A percentile compares a stretch with the other conserved stretches of the same genome.
phyloP scores from a whole-genome alignment of 2,888 invertebrate species.

The Hypolimnas misippus region DNA sequence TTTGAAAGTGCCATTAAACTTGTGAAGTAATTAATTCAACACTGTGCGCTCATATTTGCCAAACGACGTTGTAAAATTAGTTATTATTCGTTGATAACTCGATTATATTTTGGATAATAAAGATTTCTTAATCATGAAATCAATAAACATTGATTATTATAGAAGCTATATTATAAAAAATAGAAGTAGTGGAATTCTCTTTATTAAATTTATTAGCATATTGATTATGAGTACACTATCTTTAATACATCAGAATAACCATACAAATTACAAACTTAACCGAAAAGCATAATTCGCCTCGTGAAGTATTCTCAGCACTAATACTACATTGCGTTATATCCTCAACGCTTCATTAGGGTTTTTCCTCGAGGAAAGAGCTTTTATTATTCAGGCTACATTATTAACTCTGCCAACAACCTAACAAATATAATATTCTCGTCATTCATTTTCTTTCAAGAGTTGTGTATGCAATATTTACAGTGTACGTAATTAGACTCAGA shows the following conservation, averaged over 20 bases:
- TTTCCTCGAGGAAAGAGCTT: conserved; percentile 13
- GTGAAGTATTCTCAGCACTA: not conserved
- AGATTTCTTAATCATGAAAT: too few species aligned
- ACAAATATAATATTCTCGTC: conserved; percentile 15
- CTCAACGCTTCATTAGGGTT: conserved; percentile 18
- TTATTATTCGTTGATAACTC: not conserved
- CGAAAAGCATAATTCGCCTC: conserved; percentile 2
- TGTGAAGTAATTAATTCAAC: conserved; percentile 28
- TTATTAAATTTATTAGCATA: not conserved
- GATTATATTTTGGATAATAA: too few species aligned
- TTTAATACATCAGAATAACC: not conserved
- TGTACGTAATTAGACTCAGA: not conserved
- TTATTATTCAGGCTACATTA: conserved; percentile 20
- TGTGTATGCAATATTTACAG: not conserved
- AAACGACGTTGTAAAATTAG: conserved; percentile 1
- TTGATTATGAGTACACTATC: not conserved
- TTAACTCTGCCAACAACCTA: conserved; percentile 21
- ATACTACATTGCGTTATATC: conserved; percentile 13
- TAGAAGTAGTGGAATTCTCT: too few species aligned
- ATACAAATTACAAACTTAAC: not conserved
- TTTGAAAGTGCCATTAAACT: conserved; percentile 31
- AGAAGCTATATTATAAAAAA: too few species aligned
- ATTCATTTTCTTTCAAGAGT: conserved; percentile 6
- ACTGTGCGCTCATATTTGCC: not conserved
- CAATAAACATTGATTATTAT: too few species aligned